Evolutionary conservation across 2,797 vertebrate species (phyloP), one percentile per base, ranked within the genome.

Genomic region (Acrossocheilus fasciatus): DNA sequence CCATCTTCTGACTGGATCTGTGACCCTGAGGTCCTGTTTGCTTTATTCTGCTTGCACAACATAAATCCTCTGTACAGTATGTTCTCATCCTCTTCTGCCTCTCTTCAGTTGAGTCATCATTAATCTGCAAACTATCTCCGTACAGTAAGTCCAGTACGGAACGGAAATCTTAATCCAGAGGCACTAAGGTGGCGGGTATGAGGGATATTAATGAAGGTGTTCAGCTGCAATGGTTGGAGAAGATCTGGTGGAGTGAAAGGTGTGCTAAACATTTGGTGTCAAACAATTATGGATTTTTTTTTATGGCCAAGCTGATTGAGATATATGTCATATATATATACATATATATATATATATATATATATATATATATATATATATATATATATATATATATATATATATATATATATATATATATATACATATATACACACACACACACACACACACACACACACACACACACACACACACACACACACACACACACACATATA

Each of bases 31-130:
- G 5, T 62, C 77, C 30, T 52, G 26, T 66, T 50, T 52, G 30
- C 20, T 81, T 64, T 64, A 45, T 81, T 73, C 70, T 78, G 52
- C 75, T 78, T 59, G 52, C 75, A 41, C 52, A 78, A 59, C 75
- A 68, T 17, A 59, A 15, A 59, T 59, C 75, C 34, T 77, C 52
- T 77, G 75, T 57, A 39, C 30, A 39, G 50, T 8, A n/a, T 4
- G 50, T 57, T 77, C 75, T 77, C 34, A n/a, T 77, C 54, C 14
- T 50, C 62, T 66, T 66, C 30, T 66, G 62, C 62, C 14, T 45
- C 45, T 4, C 62, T 39, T 47, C 54, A 4, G n/a, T 36, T 73
- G 26, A 47, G 41, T 86, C 18, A 69, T 68, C 45, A 23, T 59
- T 59, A 20, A 72, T 72, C 34, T 18, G 57, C 26, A 47, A 14